Base-by-base conservation (phyloP, 2,797 vertebrate genomes). In the Sciurus carolinensis region DNA sequence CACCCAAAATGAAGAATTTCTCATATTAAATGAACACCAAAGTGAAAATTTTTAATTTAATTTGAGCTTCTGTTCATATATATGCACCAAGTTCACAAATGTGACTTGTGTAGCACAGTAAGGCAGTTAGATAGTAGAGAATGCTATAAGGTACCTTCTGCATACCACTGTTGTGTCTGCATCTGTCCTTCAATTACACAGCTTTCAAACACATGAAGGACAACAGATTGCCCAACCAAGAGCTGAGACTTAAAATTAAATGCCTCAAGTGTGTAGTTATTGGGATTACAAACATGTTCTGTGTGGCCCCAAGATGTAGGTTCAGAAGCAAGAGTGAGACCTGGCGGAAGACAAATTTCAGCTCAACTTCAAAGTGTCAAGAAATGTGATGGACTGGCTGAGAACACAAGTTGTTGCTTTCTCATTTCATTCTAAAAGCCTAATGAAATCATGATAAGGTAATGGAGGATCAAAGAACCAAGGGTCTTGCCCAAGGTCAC, bases 41-140 rank as follows among this genome's bases (percentile, higher is more conserved):
- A 87, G 73, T 85, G 52, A 94, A 66, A 81, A 7, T 76, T 33
- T 77, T 92, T 50, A n/a, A 91, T 93, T 72, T 85, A 75, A 57
- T 44, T 64, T 77, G 44, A 69, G 39, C 24, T 71, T 67, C 39
- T 85, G 6, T 54, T 95, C 64, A 52, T 75, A 92, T 86, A 86
- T 13, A 92, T 2, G 39, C 39, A 76, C 13, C n/a, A 91, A 82
- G 9, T 54, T 89, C 72, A 64, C 76, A 92, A 93, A 62, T 59
- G 39, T 86, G 54, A 79, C n/a, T 24, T 64, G 12, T 0, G 4
- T 14, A 28, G 33, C 22, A 93, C 59, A 71, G 66, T 59, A 22
- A 66, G 57, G 42, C 9, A 86, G n/a, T n/a, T 7, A 89, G 36
- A 72, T 72, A 2, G 72, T 0, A 87, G 50, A 82, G 59, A 91